Base-by-base conservation (phyloP, 2,888 invertebrate species). In the Tuberolachnus salignus region DNA sequence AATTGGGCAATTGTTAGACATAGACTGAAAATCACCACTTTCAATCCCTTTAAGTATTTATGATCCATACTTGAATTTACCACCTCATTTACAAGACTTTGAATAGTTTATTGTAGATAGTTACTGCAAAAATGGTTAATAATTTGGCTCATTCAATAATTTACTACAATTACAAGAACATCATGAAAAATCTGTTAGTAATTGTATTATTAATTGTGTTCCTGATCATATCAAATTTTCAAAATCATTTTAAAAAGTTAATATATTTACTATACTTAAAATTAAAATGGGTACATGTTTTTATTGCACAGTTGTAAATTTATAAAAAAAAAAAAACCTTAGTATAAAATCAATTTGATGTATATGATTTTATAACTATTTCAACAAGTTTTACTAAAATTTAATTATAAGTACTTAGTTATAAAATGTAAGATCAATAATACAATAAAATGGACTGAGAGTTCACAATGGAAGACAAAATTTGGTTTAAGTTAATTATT, bases 391-490 rank as follows among this genome's bases (percentile, higher is more conserved):
- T 11, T 67, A 57, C 16, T 78, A 78, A 3, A 67, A 49, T 57
- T 78, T 8, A 78, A 59, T 51, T 1, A 67, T 13, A 49, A 67
- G 67, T 49, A 59, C 26, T 59, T 72, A 61, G 34, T 26, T 49
- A 46, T 46, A 75, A 78, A 19, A 46, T 23, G n/a, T n/a, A 64
- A 64, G 19, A 66, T 49, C 21, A 59, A 19, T 21, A 78, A 78
- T 21, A 67, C 19, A 78, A 49, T 42, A 42, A 34, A 72, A 55
- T 51, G 19, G 8, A 80, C 44, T n/a, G 53, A 57, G 55, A 44
- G 42, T 44, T 51, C 11, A 55, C 23, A 80, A 23, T n/a, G 63
- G 51, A 80, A 80, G 64, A 63, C 44, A 55, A 10, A 53, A 26
- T 55, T 66, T 1, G 3, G 8, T 21, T 46, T 70, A 42, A n/a